phyloP scores from a whole-genome alignment of 2,888 invertebrate genomes.

The Acleris emargana region DNA sequence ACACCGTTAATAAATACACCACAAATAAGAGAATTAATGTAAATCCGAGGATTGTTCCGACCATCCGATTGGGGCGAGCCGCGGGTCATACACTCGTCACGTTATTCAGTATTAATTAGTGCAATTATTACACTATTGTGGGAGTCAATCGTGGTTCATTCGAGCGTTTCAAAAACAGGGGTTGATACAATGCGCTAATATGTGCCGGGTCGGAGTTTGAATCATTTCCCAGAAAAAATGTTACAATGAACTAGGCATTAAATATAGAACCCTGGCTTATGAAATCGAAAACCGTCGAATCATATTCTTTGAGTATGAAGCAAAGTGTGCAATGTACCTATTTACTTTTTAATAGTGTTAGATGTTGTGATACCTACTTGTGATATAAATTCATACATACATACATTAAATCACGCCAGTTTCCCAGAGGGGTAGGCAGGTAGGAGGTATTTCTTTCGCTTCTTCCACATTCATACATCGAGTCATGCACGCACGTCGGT shows the following conservation, averaged over 20 bases:
- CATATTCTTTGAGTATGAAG: background rate
- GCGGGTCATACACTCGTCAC: slow-evolving; percentile 29
- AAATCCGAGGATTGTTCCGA: slow-evolving; percentile 27
- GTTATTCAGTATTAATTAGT: slow-evolving; percentile 40
- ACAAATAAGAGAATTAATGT: slow-evolving; percentile 23
- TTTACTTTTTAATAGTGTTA: no score
- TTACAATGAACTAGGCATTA: background rate
- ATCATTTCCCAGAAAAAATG: background rate
- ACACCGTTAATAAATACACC: slow-evolving; percentile 13
- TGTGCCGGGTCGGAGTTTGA: background rate
- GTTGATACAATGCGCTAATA: slow-evolving; percentile 1
- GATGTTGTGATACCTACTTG: no score
- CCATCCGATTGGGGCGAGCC: slow-evolving; percentile 21
- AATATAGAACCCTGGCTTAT: background rate
- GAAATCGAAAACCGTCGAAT: background rate
- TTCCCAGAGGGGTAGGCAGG: no score
- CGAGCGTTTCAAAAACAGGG: slow-evolving; percentile 16
- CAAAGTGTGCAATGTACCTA: no score
- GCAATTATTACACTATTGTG: slow-evolving; percentile 33
- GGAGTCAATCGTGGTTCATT: slow-evolving; percentile 29
- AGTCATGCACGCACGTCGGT: no score
- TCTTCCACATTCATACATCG: no score
- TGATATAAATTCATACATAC: no score
- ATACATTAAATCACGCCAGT: no score
- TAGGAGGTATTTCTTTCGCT: no score